Conservation (phyloP, 1,140 invertebrate genomes). For the Latrodectus geometricus region DNA sequence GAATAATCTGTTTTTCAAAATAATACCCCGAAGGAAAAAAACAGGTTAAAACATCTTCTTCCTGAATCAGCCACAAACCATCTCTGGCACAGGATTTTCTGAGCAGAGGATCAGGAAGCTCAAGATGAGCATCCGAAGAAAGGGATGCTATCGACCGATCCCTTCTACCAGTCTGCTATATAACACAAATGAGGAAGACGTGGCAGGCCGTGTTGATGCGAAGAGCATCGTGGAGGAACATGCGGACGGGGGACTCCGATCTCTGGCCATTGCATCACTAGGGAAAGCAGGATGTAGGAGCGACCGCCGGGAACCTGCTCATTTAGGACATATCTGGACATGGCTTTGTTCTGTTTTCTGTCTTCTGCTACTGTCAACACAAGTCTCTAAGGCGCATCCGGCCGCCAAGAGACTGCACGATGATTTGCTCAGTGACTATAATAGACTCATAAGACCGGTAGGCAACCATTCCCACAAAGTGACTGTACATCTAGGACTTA, state of each 20-base stretch:
- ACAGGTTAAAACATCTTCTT: not conserved
- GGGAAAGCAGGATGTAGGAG: not conserved
- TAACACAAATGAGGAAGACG: slow-evolving; percentile 38
- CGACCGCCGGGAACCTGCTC: not conserved
- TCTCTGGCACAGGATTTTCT: not conserved
- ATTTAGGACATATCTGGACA: not conserved
- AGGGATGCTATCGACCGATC: slow-evolving; percentile 37
- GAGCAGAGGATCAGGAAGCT: not conserved
- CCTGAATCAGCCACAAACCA: not conserved
- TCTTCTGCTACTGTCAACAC: not conserved
- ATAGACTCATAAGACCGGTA: slow-evolving; percentile 71
- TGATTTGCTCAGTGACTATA: slow-evolving; percentile 70
- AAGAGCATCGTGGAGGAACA: slow-evolving; percentile 24
- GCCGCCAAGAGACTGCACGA: slow-evolving; percentile 68
- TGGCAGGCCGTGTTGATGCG: slow-evolving; percentile 42
- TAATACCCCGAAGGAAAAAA: not conserved
- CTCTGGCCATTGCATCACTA: slow-evolving; percentile 19
- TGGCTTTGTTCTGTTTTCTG: not conserved
- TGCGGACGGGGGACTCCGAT: slow-evolving; percentile 9
- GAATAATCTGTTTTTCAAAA: slow-evolving; percentile 12
- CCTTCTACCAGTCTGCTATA: slow-evolving; percentile 22
- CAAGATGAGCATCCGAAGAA: not conserved
- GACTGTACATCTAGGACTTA: slow-evolving; percentile 71
- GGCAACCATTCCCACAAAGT: slow-evolving; percentile 72
- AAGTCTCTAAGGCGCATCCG: slow-evolving; percentile 60